Evolutionary conservation across 2,888 invertebrate genomes (phyloP).

Genomic region (Epinotia bilunana): DNA sequence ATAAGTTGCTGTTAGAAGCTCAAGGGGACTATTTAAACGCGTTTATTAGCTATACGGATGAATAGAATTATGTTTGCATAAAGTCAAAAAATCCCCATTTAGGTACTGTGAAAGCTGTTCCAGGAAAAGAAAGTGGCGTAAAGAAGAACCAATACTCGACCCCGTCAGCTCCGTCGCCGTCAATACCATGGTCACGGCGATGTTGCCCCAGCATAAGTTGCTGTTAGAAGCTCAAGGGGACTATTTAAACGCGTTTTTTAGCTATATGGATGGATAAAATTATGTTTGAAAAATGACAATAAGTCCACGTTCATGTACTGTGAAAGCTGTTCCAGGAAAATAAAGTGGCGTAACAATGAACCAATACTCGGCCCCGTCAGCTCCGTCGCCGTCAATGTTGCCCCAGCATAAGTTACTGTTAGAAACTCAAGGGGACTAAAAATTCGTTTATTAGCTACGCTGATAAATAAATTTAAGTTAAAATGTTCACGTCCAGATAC

Average conservation of each 20-base stretch:
- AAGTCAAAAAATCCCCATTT: neutral
- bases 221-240: conserved; percentile 63
- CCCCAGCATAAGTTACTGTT: conserved; percentile 58
- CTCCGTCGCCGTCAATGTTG: conserved; percentile 41
- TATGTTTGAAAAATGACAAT: too few relatives aligned
- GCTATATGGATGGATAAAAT: conserved; percentile 62
- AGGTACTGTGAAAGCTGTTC: neutral
- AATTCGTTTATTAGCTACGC: conserved; percentile 71
- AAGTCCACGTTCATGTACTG: neutral
- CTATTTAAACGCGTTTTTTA: conserved; percentile 71
- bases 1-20: conserved; percentile 63
- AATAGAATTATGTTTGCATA: conserved; percentile 45
- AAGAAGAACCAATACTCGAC: conserved; percentile 50
- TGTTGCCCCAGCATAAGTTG: conserved; percentile 55
- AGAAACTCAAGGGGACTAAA: conserved; percentile 65
- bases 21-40: conserved; percentile 70
- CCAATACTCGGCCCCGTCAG: conserved; percentile 41
- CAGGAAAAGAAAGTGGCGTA: conserved; percentile 60
- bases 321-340: conserved; percentile 51
- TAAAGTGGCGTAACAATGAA: conserved; percentile 58
- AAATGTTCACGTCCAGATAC: too few relatives aligned
- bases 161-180: conserved; percentile 43
- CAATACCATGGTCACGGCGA: too few relatives aligned
- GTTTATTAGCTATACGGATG: conserved; percentile 70
- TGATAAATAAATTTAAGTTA: conserved; percentile 49